Percentiles rank a stretch among this genome's conserved stretches.
Evolutionary conservation across 2,113 vertebrate species (phyloP).

Genomic region (Pseudopipra pipra): DNA sequence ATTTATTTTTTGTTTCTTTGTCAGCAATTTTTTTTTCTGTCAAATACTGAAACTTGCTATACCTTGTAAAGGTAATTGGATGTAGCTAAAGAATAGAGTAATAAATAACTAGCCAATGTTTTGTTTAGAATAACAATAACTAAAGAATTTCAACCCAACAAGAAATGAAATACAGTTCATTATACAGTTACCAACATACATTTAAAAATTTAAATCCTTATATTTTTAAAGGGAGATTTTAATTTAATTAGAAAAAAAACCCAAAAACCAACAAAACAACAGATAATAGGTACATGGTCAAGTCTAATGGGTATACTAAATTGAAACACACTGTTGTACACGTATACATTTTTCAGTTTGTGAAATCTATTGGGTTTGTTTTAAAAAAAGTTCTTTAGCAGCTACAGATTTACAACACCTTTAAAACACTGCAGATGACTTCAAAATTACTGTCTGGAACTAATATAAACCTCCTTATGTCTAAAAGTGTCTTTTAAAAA

Average conservation of each 20-base stretch:
- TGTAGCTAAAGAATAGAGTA: not conserved
- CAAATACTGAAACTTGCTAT: not conserved
- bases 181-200: not conserved
- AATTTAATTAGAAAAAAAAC: not conserved
- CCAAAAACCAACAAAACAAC: fast-evolving
- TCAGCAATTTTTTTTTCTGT: not conserved
- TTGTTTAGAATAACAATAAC: not conserved
- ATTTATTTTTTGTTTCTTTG: not conserved
- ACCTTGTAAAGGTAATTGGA: not conserved
- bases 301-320: not conserved
- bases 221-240: not conserved
- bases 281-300: not conserved
- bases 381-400: not conserved
- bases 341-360: not conserved
- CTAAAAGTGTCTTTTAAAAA: constrained; percentile 41
- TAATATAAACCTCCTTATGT: not conserved
- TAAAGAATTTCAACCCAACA: not conserved
- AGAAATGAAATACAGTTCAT: not conserved
- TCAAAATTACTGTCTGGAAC: not conserved
- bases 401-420: not conserved
- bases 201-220: not conserved
- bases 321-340: not conserved
- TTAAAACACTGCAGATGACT: not conserved
- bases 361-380: not conserved
- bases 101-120: not conserved